Percentiles rank a stretch among this genome's conserved stretches.
phyloP scores from a whole-genome alignment of 2,113 vertebrate genomes.

The Ammodytes dubius region DNA sequence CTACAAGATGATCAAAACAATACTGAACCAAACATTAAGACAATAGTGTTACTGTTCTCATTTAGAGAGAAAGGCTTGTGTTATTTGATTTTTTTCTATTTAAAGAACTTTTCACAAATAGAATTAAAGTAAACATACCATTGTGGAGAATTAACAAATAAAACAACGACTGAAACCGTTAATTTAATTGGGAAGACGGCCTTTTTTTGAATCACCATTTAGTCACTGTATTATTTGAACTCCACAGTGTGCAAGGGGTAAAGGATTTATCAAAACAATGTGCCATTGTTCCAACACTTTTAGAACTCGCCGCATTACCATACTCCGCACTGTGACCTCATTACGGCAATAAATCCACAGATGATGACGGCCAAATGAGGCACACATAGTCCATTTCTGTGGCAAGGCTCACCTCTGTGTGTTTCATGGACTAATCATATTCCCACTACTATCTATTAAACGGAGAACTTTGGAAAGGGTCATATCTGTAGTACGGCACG shows the following conservation, averaged over 20 bases:
- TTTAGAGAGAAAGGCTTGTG: not conserved
- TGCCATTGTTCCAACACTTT: constrained; percentile 22
- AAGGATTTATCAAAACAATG: constrained; percentile 44
- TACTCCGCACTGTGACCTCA: constrained; percentile 51
- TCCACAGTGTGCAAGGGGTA: constrained; percentile 22
- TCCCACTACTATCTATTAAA: constrained; percentile 48
- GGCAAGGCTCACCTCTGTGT: constrained; percentile 41
- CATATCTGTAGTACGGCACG: constrained; percentile 37
- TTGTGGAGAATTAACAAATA: not conserved
- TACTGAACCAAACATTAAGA: not conserved
- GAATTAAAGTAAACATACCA: not conserved
- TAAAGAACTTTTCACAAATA: not conserved
- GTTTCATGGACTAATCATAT: constrained; percentile 50
- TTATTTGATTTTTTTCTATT: not conserved
- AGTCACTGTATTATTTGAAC: constrained; percentile 12
- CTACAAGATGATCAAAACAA: not conserved
- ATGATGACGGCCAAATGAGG: constrained; percentile 54
- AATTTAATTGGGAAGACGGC: not conserved
- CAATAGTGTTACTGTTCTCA: not conserved
- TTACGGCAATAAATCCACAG: constrained; percentile 64
- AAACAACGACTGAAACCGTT: not conserved
- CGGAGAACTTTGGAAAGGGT: constrained; percentile 50
- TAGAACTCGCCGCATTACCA: constrained; percentile 27
- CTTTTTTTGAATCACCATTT: constrained; percentile 6
- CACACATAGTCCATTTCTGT: constrained; percentile 47